A percentile compares a stretch with the other conserved stretches of the same genome.
phyloP scores from a whole-genome alignment of 2,113 vertebrate genomes.

The Poecile atricapillus region DNA sequence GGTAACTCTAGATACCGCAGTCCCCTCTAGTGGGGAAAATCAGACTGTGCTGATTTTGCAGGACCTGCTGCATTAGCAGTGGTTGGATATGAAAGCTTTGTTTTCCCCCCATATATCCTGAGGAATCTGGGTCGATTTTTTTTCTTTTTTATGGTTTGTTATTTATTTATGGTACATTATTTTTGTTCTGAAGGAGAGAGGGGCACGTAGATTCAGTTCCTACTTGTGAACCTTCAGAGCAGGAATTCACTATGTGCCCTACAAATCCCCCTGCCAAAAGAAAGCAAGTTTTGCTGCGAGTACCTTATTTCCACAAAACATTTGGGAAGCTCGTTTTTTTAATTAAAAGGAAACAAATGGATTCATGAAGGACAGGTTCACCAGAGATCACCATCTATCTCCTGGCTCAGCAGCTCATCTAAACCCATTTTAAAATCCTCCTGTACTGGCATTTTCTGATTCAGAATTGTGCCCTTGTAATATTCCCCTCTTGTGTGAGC shows the following conservation, averaged over 20 bases:
- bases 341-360: background rate
- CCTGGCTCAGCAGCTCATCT: background rate
- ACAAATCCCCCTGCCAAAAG: background rate
- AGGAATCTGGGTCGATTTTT: background rate
- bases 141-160: background rate
- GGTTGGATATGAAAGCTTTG: background rate
- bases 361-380: background rate
- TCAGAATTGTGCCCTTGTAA: background rate
- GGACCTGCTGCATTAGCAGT: background rate
- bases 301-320: background rate
- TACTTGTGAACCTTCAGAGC: background rate
- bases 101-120: background rate
- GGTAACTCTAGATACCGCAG: background rate
- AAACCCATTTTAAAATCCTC: background rate
- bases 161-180: background rate
- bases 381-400: background rate
- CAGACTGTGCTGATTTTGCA: background rate
- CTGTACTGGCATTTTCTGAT: background rate
- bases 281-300: background rate
- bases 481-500: background rate
- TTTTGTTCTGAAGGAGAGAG: background rate
- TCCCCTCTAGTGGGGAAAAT: conserved; percentile 46
- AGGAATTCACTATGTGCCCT: background rate
- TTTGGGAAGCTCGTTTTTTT: background rate
- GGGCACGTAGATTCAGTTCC: background rate